Percentiles rank a stretch among this genome's conserved stretches.
These are phyloP conservation scores for Zygaena filipendulae DNA, from an alignment of 2,888 invertebrate species.

Conservation along the genomic window DNA sequence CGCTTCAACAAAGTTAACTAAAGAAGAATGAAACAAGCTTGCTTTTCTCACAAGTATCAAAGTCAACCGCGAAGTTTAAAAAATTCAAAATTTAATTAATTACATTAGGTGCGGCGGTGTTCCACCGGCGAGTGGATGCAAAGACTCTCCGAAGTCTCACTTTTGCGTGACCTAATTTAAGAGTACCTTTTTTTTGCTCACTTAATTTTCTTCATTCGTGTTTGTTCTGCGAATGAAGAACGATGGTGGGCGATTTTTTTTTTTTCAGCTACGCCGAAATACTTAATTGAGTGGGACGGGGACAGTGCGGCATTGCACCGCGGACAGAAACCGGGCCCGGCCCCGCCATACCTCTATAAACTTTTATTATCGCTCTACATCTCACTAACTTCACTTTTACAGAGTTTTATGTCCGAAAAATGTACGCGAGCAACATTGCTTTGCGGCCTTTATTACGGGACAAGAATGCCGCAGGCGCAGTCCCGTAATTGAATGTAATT, in stretches of 20 bases:
- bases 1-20: not conserved
- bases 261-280: conserved; percentile 39
- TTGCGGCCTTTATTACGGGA: conserved; percentile 51
- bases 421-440: conserved; percentile 55
- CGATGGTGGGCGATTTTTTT: conserved; percentile 34
- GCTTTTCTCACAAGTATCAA: conserved; percentile 24
- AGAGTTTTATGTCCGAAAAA: conserved; percentile 67
- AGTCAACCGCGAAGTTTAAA: conserved; percentile 29
- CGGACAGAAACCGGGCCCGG: conserved; percentile 8
- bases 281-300: conserved; percentile 48
- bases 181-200: conserved; percentile 52
- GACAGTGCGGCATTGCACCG: conserved; percentile 19
- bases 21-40: conserved; percentile 21
- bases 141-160: conserved; percentile 34
- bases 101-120: conserved; percentile 34
- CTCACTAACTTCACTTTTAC: conserved; percentile 65
- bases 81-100: conserved; percentile 56
- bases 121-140: conserved; percentile 35
- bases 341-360: conserved; percentile 41
- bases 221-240: conserved; percentile 53
- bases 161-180: conserved; percentile 54
- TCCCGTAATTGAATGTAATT: conserved; percentile 66
- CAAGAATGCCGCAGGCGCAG: conserved; percentile 50
- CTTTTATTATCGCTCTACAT: conserved; percentile 63
- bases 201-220: conserved; percentile 62